These are phyloP conservation scores for Drosophila micromelanica DNA, from an alignment of 1,140 invertebrate species.

Conservation along the genomic window DNA sequence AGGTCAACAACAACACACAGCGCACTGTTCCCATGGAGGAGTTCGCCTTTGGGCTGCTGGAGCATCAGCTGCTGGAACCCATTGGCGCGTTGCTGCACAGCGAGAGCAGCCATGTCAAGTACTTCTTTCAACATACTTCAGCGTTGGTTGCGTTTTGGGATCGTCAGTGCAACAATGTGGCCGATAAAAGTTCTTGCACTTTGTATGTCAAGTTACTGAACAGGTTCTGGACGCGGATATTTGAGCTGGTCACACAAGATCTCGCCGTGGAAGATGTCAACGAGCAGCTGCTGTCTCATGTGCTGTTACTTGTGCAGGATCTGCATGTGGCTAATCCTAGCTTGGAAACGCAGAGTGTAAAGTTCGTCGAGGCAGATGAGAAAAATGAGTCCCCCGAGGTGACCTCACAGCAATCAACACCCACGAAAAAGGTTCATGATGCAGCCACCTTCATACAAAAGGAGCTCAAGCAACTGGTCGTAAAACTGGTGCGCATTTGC, in stretches of 20 bases:
- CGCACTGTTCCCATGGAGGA: slow-evolving; percentile 19
- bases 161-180: slow-evolving; percentile 79
- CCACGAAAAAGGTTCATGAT: slow-evolving; percentile 56
- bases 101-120: slow-evolving; percentile 77
- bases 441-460: slow-evolving; percentile 66
- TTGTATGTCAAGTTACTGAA: slow-evolving; percentile 85
- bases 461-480: slow-evolving; percentile 85
- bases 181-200: slow-evolving; percentile 67
- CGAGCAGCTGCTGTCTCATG: slow-evolving; percentile 59
- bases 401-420: slow-evolving; percentile 36
- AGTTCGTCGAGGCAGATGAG: slow-evolving; percentile 48
- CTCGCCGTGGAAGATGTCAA: slow-evolving; percentile 54
- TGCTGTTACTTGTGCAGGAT: slow-evolving; percentile 68
- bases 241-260: slow-evolving; percentile 83
- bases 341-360: slow-evolving; percentile 64
- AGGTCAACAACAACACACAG: slow-evolving; percentile 59
- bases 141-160: slow-evolving; percentile 86
- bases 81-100: slow-evolving; percentile 85
- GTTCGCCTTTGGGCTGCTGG: slow-evolving; percentile 66
- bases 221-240: slow-evolving; percentile 86
- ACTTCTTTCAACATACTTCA: slow-evolving; percentile 85
- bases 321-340: slow-evolving; percentile 71
- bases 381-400: slow-evolving; percentile 1
- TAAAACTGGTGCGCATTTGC: slow-evolving; percentile 85
- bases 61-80: slow-evolving; percentile 85